Percentiles rank a stretch among this genome's conserved stretches.
These are phyloP conservation scores for Ridgeia piscesae DNA, from an alignment of 1,140 invertebrate species.

Conservation along the genomic window DNA sequence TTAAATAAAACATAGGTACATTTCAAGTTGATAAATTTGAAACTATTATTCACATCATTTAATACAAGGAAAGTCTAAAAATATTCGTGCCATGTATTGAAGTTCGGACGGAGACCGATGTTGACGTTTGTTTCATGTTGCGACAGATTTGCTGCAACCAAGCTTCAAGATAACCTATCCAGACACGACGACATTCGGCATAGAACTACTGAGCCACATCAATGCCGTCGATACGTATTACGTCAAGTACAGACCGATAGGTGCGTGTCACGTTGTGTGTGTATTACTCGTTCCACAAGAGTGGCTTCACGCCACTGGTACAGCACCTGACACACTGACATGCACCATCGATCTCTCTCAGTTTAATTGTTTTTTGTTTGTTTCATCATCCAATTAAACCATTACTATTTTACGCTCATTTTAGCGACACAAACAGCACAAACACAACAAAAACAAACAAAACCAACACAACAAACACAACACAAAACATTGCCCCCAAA, in stretches of 20 bases:
- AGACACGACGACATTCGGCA: constrained; percentile 8
- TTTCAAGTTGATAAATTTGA: not conserved
- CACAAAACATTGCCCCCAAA: too few relatives aligned
- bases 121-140: constrained; percentile 4
- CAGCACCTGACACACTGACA: too few relatives aligned
- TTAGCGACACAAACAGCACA: too few relatives aligned
- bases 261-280: constrained; percentile 6
- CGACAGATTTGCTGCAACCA: constrained; percentile 21
- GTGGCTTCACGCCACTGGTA: too few relatives aligned
- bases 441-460: too few relatives aligned
- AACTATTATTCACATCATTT: too few relatives aligned
- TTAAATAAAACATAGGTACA: not conserved
- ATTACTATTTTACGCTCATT: too few relatives aligned
- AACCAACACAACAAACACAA: too few relatives aligned
- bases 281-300: not conserved
- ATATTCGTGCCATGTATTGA: not conserved
- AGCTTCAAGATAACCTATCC: constrained; percentile 25
- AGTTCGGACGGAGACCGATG: too few relatives aligned
- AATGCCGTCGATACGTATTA: constrained; percentile 12
- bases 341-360: too few relatives aligned
- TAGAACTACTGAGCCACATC: constrained; percentile 11
- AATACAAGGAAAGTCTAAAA: not conserved
- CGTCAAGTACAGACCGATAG: constrained; percentile 24
- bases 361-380: too few relatives aligned
- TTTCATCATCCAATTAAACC: too few relatives aligned